Evolutionary conservation across 2,113 vertebrate species (phyloP).

Genomic region (Macquaria australasica): DNA sequence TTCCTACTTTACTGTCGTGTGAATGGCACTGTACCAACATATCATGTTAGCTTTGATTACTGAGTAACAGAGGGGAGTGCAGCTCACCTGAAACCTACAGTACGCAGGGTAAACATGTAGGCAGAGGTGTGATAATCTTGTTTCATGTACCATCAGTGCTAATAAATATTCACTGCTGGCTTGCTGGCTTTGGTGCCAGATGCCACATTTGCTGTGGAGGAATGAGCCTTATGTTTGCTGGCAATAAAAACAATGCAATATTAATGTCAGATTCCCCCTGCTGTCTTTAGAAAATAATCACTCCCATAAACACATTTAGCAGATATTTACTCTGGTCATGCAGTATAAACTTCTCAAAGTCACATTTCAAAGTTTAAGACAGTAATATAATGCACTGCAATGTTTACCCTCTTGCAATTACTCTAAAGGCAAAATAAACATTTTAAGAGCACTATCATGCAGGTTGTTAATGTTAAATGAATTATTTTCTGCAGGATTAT

Average conservation of each 20-base stretch:
- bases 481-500: slow-evolving; percentile 35
- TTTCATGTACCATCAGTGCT: slow-evolving; percentile 19
- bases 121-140: slow-evolving; percentile 45
- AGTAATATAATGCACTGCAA: neutral
- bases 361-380: slow-evolving; percentile 52
- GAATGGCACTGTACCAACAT: neutral
- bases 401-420: slow-evolving; percentile 14
- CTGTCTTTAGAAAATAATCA: slow-evolving; percentile 23
- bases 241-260: slow-evolving; percentile 31
- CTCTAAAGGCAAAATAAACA: slow-evolving; percentile 13
- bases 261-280: slow-evolving; percentile 27
- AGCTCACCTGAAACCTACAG: slow-evolving; percentile 32
- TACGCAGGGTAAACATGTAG: slow-evolving; percentile 15
- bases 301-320: slow-evolving; percentile 21
- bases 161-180: slow-evolving; percentile 38
- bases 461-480: slow-evolving; percentile 30
- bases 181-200: slow-evolving; percentile 54
- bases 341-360: slow-evolving; percentile 41
- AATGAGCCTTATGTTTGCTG: slow-evolving; percentile 48
- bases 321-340: slow-evolving; percentile 27
- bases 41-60: slow-evolving; percentile 39
- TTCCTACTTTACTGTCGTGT: slow-evolving; percentile 19
- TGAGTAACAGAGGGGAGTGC: neutral
- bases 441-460: slow-evolving; percentile 20
- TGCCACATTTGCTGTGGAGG: slow-evolving; percentile 44